Percentiles rank a stretch among this genome's conserved stretches.
Evolutionary conservation across 2,888 invertebrate genomes (phyloP).

Genomic region (Lochmaea capreae): DNA sequence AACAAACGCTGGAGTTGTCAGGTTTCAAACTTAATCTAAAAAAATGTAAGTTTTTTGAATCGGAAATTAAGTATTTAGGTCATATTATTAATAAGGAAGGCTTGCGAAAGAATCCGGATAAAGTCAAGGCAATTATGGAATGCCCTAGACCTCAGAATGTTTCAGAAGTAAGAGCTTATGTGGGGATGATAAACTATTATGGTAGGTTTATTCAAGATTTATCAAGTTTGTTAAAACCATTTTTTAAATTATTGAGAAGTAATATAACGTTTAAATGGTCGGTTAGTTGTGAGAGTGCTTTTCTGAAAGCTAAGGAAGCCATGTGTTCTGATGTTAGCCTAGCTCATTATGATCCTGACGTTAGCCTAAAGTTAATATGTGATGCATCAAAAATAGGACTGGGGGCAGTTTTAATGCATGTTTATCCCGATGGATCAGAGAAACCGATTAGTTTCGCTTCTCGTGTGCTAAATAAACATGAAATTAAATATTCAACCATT

Average conservation of each 20-base stretch:
- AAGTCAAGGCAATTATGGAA: conserved; percentile 20
- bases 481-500: conserved; percentile 25
- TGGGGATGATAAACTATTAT: conserved; percentile 35
- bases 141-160: conserved; percentile 16
- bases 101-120: conserved; percentile 21
- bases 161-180: conserved; percentile 22
- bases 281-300: conserved; percentile 29
- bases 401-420: conserved; percentile 28
- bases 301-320: conserved; percentile 13
- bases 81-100: conserved; percentile 33
- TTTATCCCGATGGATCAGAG: conserved; percentile 29
- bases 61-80: conserved; percentile 30
- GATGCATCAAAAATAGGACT: conserved; percentile 23
- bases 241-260: conserved; percentile 17
- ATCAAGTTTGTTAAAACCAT: conserved; percentile 18
- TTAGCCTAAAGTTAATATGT: conserved; percentile 26
- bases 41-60: conserved; percentile 30
- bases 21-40: conserved; percentile 27
- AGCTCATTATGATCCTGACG: conserved; percentile 25
- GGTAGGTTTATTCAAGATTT: conserved; percentile 30
- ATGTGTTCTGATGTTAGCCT: conserved; percentile 27
- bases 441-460: conserved; percentile 33
- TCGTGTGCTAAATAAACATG: conserved; percentile 21
- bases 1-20: neutral
- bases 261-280: conserved; percentile 28